Percentiles rank a stretch among this genome's conserved stretches.
These are phyloP conservation scores for Phoebastria nigripes DNA, from an alignment of 2,797 vertebrate genomes.

Conservation along the genomic window DNA sequence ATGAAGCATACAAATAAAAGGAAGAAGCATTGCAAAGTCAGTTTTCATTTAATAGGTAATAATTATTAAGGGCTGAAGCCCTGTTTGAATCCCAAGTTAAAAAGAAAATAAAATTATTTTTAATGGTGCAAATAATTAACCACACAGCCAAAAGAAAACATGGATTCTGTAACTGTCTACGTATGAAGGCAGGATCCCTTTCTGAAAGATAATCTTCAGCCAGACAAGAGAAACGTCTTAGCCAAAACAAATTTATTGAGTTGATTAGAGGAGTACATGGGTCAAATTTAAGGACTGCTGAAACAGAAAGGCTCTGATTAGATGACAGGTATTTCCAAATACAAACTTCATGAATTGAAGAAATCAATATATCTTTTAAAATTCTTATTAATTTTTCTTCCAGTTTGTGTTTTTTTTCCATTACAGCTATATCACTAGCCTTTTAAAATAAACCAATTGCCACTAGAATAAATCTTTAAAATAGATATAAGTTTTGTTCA, in stretches of 20 bases:
- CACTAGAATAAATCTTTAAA: neutral
- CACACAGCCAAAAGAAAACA: neutral
- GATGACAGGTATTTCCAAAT: neutral
- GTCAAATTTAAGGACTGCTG: neutral
- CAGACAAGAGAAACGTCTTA: neutral
- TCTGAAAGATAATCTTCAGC: neutral
- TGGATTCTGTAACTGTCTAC: neutral
- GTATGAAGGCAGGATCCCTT: neutral
- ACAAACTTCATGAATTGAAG: rapidly evolving
- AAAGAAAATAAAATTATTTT: neutral
- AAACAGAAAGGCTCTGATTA: neutral
- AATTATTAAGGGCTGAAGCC: neutral
- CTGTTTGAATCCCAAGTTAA: neutral
- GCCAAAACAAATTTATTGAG: neutral
- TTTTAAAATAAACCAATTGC: neutral
- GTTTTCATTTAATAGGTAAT: neutral
- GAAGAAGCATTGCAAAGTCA: neutral
- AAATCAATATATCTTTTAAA: neutral
- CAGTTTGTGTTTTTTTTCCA: neutral
- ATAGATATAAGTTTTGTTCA: neutral
- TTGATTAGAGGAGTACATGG: neutral
- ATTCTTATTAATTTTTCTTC: neutral
- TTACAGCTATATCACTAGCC: neutral
- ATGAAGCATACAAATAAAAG: neutral
- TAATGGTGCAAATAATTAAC: neutral